Percentiles rank a stretch among this genome's conserved stretches.
Conservation (phyloP, 2,888 invertebrate species). For the Polyommatus icarus region DNA sequence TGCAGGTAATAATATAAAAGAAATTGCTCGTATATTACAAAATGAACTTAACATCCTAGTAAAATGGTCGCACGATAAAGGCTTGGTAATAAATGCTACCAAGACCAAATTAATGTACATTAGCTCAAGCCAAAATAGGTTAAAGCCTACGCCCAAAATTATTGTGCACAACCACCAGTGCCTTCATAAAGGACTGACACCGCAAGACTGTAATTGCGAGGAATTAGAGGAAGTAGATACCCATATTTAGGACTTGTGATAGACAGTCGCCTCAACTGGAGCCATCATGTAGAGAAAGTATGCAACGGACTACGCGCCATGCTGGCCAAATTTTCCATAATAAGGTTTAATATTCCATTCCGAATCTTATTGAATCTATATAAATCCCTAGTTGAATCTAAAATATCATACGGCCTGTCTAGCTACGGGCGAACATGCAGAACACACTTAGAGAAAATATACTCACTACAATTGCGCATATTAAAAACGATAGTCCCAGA, state of each 20-base stretch:
- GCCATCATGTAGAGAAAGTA: conserved; percentile 30
- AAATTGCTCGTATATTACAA: conserved; percentile 24
- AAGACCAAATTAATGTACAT: conserved; percentile 35
- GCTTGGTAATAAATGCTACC: conserved; percentile 34
- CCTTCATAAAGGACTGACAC: conserved; percentile 5
- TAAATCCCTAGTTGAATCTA: background rate
- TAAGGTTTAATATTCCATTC: conserved; percentile 33
- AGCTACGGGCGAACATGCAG: conserved; percentile 32
- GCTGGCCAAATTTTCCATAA: conserved; percentile 34
- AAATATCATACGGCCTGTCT: background rate
- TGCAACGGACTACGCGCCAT: conserved; percentile 34
- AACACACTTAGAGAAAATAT: background rate
- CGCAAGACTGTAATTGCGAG: conserved; percentile 30
- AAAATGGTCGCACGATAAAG: conserved; percentile 38
- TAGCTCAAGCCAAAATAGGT: no score
- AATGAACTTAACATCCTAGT: conserved; percentile 31
- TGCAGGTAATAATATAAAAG: conserved; percentile 23
- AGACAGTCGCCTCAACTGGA: conserved; percentile 34
- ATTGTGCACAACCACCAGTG: conserved; percentile 33
- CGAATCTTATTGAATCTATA: no score
- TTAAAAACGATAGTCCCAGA: conserved; percentile 19
- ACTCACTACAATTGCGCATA: conserved; percentile 2
- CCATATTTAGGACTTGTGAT: conserved; percentile 36
- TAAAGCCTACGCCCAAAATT: background rate
- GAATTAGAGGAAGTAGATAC: conserved; percentile 31